Conservation (phyloP, 2,888 invertebrate genomes). For the Dyspetes luteomarginatus region DNA sequence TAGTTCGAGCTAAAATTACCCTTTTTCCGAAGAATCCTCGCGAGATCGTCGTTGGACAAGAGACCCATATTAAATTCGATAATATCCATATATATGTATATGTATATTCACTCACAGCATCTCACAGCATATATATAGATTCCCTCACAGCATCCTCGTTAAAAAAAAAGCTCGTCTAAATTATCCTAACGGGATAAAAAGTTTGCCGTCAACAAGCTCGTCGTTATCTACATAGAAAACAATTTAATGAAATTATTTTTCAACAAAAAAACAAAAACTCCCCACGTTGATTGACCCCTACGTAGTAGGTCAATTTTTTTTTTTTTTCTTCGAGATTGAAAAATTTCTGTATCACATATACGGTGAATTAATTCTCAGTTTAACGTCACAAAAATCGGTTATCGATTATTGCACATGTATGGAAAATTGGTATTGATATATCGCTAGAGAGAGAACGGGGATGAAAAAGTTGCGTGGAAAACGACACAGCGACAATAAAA, state of each 20-base stretch:
- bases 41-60: slow-evolving; percentile 38
- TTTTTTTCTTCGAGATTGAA: no score
- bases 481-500: slow-evolving; percentile 35
- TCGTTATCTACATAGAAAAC: neutral
- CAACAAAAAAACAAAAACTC: neutral
- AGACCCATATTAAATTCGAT: slow-evolving; percentile 56
- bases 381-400: no score
- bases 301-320: no score
- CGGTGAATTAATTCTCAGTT: no score
- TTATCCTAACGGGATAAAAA: slow-evolving; percentile 16
- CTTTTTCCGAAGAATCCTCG: slow-evolving; percentile 8
- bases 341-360: no score
- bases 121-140: no score
- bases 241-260: slow-evolving; percentile 1
- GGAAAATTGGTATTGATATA: neutral
- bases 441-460: neutral
- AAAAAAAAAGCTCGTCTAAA: slow-evolving; percentile 52
- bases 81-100: slow-evolving; percentile 1
- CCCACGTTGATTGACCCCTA: neutral
- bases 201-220: neutral
- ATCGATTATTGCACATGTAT: neutral
- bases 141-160: neutral
- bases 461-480: slow-evolving; percentile 41
- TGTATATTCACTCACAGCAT: no score
- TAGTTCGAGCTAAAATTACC: neutral